A percentile compares a stretch with the other conserved stretches of the same genome.
These are phyloP conservation scores for Leptinotarsa peninsularis DNA, from an alignment of 2,888 invertebrate genomes.

Conservation along the genomic window DNA sequence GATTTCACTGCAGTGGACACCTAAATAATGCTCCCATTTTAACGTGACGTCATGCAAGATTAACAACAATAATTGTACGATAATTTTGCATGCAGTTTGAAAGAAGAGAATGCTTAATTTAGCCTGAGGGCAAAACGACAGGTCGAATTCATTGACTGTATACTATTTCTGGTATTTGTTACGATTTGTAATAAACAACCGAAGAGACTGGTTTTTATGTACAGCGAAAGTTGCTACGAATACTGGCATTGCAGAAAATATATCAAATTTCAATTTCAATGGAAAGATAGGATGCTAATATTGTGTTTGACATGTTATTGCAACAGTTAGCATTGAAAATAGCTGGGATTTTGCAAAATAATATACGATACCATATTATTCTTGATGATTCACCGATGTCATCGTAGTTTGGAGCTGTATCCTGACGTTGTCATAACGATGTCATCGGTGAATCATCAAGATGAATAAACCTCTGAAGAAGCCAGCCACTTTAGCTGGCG, in stretches of 20 bases:
- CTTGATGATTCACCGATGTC: too few relatives aligned
- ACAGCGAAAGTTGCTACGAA: not conserved
- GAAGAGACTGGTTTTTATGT: not conserved
- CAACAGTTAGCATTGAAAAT: too few relatives aligned
- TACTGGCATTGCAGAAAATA: not conserved
- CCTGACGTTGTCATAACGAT: too few relatives aligned
- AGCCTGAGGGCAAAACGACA: constrained; percentile 2
- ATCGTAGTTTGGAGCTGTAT: too few relatives aligned
- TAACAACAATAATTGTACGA: not conserved
- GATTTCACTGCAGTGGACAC: not conserved
- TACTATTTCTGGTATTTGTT: not conserved
- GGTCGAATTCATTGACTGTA: constrained; percentile 1
- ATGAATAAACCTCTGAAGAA: too few relatives aligned
- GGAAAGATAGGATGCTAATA: not conserved
- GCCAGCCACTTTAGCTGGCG: too few relatives aligned
- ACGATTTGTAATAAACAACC: not conserved
- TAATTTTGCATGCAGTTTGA: constrained; percentile 9
- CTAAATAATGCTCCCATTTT: not conserved
- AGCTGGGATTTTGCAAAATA: too few relatives aligned
- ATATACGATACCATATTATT: too few relatives aligned
- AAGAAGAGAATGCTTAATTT: not conserved
- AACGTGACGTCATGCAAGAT: not conserved
- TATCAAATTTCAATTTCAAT: not conserved
- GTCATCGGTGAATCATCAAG: too few relatives aligned
- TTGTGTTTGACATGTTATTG: too few relatives aligned